Base-by-base conservation (phyloP, 1,140 invertebrate species). In the Argopecten irradians region DNA sequence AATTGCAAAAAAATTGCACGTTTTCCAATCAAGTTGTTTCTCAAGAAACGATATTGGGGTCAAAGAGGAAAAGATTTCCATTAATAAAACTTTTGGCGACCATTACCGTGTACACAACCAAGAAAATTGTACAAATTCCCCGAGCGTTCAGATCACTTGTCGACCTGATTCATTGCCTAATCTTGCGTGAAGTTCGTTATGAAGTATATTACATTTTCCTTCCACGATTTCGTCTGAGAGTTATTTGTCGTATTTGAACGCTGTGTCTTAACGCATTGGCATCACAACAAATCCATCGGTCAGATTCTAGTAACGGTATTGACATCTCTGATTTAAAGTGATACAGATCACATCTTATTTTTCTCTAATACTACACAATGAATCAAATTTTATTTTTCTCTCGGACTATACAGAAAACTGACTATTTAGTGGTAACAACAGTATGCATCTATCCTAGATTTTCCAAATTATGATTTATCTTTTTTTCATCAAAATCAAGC, bases 191-290 rank as follows among this genome's bases (percentile, higher is more conserved):
- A 71, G 55, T 71, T 71, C 55, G 55, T 71, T 71, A 71, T 71
- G 55, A 71, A 71, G 55, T 71, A n/a, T 71, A n/a, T 71, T 71
- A 71, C 55, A 71, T 71, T 71, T 71, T 71, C 55, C 55, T 71
- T n/a, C 55, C 55, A 71, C 55, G 8, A 71, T 71, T 28, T 71
- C 22, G n/a, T 8, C 55, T 28, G 55, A n/a, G 55, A 71, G n/a
- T 71, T 11, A 71, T 71, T 71, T 71, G 55, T 71, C 22, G 43
- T 55, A 19, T 55, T 71, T 5, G 55, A 71, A n/a, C 28, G 55
- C 28, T 71, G 55, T 71, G 55, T 71, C n/a, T 71, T 71, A 71
- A 71, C 55, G 28, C 55, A 71, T 71, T 71, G 19, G 55, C n/a
- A n/a, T n/a, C 55, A 71, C n/a, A 71, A 71, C 22, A 71, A 71